Evolutionary conservation across 2,113 vertebrate genomes (phyloP), one percentile per base, ranked within the genome.

Genomic region (Dolichallabes microphthalmus): DNA sequence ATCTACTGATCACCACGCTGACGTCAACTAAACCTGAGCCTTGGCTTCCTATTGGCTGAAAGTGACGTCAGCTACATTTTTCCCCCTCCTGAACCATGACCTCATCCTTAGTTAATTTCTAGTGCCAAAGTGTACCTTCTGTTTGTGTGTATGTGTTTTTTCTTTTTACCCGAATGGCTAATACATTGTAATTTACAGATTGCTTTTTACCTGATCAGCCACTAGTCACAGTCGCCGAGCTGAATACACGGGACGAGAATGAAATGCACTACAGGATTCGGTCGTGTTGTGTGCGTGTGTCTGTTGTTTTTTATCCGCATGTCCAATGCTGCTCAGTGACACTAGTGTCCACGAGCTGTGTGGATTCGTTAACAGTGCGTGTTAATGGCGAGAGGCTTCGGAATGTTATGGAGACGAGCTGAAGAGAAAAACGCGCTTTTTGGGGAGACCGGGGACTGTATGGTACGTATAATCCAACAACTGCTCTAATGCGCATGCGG

Each of bases 41-140:
- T 84, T 87, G 87, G 75, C 79, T 92, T 93, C 94, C 95, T 95
- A 98, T 98, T 97, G 97, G 97, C 93, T 97, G 90, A 60, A 83
- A 93, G 91, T 98, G 96, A 98, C 96, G 96, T 97, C 95, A 97
- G 93, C 93, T 80, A 61, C 74, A 84, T 86, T 81, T 83, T 89
- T 90, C 92, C 82, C 91, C 82, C 90, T 88, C 75, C 90, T 94
- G 91, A 93, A 92, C 93, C 95, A 95, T 96, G 96, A 97, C 95
- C 96, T 97, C 96, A 97, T 96, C 96, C 92, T 93, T 93, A 91
- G 94, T 95, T 95, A 93, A 95, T 92, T 93, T 92, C 94, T 94
- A 94, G 95, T 94, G 93, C 93, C 92, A 91, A 94, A 95, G 94
- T 93, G 92, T 93, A 93, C 93, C 94, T 94, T 92, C 92, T 90